Conservation (phyloP, 2,797 vertebrate genomes). For the Microtus californicus region DNA sequence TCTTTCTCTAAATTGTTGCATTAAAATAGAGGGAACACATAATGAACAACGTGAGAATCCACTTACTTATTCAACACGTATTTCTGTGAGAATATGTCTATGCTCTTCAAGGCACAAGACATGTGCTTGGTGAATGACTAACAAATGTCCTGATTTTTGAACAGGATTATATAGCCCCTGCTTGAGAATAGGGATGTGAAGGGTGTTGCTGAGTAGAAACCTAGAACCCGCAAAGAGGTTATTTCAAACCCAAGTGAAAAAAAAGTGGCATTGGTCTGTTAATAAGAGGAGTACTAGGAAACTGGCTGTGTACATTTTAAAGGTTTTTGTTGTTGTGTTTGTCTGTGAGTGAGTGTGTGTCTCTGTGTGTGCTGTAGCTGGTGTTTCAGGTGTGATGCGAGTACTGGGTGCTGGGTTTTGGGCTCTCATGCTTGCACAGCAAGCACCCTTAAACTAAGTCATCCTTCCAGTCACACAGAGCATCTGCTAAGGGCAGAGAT, state of each 20-base stretch:
- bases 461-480: not conserved
- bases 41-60: not conserved
- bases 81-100: not conserved
- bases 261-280: not conserved
- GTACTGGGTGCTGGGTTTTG: not conserved
- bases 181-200: not conserved
- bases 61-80: not conserved
- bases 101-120: not conserved
- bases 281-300: not conserved
- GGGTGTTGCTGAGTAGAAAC: not conserved
- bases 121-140: not conserved
- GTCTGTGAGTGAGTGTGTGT: not conserved
- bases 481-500: not conserved
- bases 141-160: not conserved
- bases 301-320: not conserved
- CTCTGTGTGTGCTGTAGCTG: too few species aligned
- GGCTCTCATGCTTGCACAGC: not conserved
- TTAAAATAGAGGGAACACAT: not conserved
- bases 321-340: not conserved
- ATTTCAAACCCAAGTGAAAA: not conserved
- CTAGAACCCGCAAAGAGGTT: not conserved
- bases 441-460: not conserved
- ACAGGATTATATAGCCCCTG: too few species aligned
- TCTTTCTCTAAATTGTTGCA: not conserved
- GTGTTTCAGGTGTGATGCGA: not conserved